Base-by-base conservation (phyloP, 1,140 invertebrate genomes). In the Parapsyche elsis region DNA sequence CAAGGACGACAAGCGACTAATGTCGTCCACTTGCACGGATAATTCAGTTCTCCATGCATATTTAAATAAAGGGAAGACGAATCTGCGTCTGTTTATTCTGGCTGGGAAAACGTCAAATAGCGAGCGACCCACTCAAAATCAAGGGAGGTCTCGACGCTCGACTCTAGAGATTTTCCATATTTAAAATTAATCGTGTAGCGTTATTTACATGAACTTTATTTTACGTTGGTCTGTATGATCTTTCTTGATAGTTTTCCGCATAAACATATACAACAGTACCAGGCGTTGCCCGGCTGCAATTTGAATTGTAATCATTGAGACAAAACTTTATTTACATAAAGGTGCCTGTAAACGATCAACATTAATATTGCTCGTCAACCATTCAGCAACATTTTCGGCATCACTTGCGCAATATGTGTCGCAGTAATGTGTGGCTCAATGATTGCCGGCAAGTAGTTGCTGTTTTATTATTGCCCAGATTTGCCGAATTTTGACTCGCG, bases 81-180 rank as follows among this genome's bases (percentile, higher is more conserved):
- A 61, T 61, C n/a, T 61, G 21, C 57, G 57, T 61, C 57, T 61
- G 57, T 61, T 61, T 61, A 21, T 21, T 61, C 57, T 61, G n/a
- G 7, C 9, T 9, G 57, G 57, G 16, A 61, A 61, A 61, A 61
- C 7, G 16, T 16, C 16, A 61, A 61, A 61, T 19, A 19, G 7
- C 21, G 2, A 19, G 7, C 21, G 2, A 19, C 21, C 21, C 21
- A n/a, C 9, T 61, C 7, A 1, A 21, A 61, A 61, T 19, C 10
- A 61, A n/a, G 49, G 30, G 7, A 7, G 30, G 30, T 38, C 7
- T 38, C 2, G 2, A 38, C 30, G 30, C 30, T 38, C 30, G 30
- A 38, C 30, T 38, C 30, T 38, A 4, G 30, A 38, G 30, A 38
- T 38, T 53, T 61, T 19, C 57, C 16, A 61, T 61, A 61, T 61